Evolutionary conservation across 2,113 vertebrate genomes (phyloP).

Genomic region (Cheirogaleus medius): DNA sequence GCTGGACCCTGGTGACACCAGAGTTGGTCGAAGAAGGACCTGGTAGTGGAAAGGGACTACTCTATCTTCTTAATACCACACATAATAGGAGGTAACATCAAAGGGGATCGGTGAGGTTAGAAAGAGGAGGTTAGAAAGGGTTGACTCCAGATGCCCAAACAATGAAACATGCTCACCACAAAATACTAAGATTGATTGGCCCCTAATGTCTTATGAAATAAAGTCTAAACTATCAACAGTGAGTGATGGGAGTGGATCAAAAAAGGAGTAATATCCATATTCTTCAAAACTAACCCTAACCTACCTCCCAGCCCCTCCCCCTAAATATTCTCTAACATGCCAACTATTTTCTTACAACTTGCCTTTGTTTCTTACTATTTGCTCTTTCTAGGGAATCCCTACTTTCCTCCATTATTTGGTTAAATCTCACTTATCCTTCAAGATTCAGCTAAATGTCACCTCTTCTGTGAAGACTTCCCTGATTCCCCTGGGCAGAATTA

Average conservation of each 20-base stretch:
- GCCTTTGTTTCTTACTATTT: not conserved
- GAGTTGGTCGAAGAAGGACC: not conserved
- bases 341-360: not conserved
- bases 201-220: not conserved
- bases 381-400: not conserved
- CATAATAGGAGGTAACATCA: not conserved
- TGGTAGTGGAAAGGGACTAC: not conserved
- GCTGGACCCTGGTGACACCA: not conserved
- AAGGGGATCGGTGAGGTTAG: not conserved
- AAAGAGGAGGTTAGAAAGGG: not conserved
- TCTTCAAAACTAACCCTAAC: not conserved
- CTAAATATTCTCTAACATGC: not conserved
- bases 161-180: not conserved
- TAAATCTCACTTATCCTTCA: not conserved
- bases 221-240: not conserved
- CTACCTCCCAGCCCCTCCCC: not conserved
- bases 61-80: not conserved
- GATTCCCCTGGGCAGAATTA: not conserved
- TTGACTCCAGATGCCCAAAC: not conserved
- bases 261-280: not conserved
- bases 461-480: slow-evolving; percentile 54
- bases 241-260: not conserved
- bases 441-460: not conserved
- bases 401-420: not conserved
- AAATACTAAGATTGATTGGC: not conserved